These are phyloP conservation scores for Eufriesea mexicana DNA, from an alignment of 1,140 invertebrate genomes.

Conservation along the genomic window DNA sequence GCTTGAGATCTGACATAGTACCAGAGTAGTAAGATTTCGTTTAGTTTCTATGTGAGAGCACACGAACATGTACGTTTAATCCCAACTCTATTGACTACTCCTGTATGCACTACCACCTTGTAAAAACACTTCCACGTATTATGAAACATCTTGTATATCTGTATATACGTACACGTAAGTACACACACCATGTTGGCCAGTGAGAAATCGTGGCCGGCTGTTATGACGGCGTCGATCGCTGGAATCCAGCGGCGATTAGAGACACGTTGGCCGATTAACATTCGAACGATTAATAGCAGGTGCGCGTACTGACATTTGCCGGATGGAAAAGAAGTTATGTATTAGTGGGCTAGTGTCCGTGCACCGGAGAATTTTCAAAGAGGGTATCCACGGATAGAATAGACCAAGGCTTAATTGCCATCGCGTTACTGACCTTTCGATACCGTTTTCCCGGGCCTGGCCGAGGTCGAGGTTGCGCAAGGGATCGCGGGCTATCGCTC, in stretches of 20 bases:
- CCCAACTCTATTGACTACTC: too few species aligned
- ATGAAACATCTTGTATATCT: neutral
- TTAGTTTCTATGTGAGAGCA: too few species aligned
- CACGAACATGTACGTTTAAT: too few species aligned
- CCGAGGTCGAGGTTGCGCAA: constrained; percentile 35
- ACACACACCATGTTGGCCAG: neutral
- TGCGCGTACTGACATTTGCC: constrained; percentile 50
- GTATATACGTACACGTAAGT: neutral
- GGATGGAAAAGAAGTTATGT: constrained; percentile 7
- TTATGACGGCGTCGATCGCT: constrained; percentile 55
- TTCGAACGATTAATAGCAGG: constrained; percentile 36
- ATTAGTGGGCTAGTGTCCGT: neutral
- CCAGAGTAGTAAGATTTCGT: too few species aligned
- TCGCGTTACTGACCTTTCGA: constrained; percentile 51
- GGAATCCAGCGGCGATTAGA: constrained; percentile 29
- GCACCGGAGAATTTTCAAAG: constrained; percentile 27
- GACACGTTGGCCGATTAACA: constrained; percentile 50
- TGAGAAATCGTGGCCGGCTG: constrained; percentile 20
- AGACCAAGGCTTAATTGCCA: constrained; percentile 32
- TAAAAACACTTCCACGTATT: too few species aligned
- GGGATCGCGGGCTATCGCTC: constrained; percentile 39
- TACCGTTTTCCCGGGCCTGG: constrained; percentile 39
- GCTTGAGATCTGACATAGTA: too few species aligned
- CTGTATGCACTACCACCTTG: too few species aligned
- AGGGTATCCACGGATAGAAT: neutral